Base-by-base conservation (phyloP, 2,888 invertebrate species). In the Sarcophaga subvicina region DNA sequence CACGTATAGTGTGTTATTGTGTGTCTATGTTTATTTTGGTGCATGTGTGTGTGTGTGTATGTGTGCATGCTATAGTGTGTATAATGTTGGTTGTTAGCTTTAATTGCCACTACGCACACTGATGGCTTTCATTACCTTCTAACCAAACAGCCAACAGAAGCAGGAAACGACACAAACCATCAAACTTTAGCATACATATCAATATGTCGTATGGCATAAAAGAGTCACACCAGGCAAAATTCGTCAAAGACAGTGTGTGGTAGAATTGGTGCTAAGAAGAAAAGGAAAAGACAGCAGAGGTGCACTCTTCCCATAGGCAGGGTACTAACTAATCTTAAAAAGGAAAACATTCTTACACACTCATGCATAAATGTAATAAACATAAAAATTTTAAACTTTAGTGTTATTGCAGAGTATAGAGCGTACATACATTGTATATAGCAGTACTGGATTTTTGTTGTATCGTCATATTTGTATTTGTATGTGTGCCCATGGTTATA, bases 401-500 rank as follows among this genome's bases (percentile, higher is more conserved):
- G 37, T 27, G 25, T 49, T 71, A 37, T 27, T 47, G 49, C 60
- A 49, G 22, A 77, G 6, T 37, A 37, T 14, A 49, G 1, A 49
- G 4, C 14, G 49, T 37, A 27, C 3, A 25, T 22, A 22, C 22
- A 22, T 22, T 25, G 25, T 25, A 49, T 49, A 14, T 49, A 49
- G 14, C 47, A 49, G 75, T 69, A 54, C 69, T 49, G 62, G 25
- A 63, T 37, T 69, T 80, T 81, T 54, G 70, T 75, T 80, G 73
- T 80, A 45, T 47, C 37, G 27, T 25, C 27, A 14, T 25, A 20
- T 64, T 25, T 59, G 20, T 27, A 59, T 59, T 14, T 37, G 20
- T 76, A n/a, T n/a, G n/a, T 76, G 37, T 27, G n/a, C 14, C 2
- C 20, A n/a, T 12, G 63, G 70, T 75, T 86, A 83, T 81, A 64